Percentiles rank a stretch among this genome's conserved stretches.
phyloP scores from a whole-genome alignment of 1,140 invertebrate species.

The Sminthurinus signatus region DNA sequence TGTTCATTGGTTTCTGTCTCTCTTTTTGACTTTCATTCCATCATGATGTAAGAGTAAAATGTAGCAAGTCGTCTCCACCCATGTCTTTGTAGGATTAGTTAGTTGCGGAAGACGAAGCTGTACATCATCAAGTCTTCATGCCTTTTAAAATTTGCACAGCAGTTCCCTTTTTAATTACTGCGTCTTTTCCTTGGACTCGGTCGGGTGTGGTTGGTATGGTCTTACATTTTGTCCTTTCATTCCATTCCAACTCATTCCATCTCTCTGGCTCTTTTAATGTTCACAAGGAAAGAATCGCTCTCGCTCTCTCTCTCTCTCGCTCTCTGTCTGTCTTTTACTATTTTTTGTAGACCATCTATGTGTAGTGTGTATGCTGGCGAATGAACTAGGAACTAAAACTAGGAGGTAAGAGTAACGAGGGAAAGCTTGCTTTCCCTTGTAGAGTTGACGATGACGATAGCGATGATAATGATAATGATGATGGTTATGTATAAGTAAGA shows the following conservation, averaged over 20 bases:
- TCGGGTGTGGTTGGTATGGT: neutral
- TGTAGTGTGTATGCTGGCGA: no score
- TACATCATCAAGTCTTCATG: neutral
- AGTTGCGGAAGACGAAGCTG: slow-evolving; percentile 2
- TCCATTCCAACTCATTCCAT: neutral
- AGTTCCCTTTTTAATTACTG: slow-evolving; percentile 7
- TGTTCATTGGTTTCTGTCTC: no score
- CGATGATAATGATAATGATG: no score
- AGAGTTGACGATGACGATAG: no score
- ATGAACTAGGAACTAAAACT: no score
- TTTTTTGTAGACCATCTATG: no score
- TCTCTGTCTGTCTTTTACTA: slow-evolving; percentile 30
- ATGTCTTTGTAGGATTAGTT: neutral
- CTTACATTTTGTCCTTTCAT: neutral
- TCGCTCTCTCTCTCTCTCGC: neutral
- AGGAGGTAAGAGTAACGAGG: no score
- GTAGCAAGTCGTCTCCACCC: slow-evolving; percentile 1
- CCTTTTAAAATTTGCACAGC: slow-evolving; percentile 6
- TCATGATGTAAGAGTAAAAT: neutral
- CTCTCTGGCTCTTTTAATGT: no score
- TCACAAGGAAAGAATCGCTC: no score
- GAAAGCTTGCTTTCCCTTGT: no score
- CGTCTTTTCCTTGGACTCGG: slow-evolving; percentile 1
- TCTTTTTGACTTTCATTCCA: no score
- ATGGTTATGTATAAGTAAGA: no score